These are phyloP conservation scores for Scaptomyza flava DNA, from an alignment of 2,888 invertebrate genomes.

Conservation along the genomic window DNA sequence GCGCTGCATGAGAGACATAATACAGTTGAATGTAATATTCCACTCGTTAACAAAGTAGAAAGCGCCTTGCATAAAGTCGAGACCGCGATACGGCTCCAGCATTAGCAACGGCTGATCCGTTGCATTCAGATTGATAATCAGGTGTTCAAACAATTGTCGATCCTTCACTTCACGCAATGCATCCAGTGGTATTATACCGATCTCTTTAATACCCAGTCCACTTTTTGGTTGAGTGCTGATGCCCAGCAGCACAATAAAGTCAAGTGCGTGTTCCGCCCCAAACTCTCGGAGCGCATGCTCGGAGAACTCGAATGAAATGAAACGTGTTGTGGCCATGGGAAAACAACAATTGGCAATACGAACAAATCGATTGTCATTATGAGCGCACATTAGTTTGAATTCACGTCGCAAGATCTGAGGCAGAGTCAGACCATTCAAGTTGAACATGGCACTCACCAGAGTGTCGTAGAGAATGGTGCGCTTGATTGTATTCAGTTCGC, in stretches of 20 bases:
- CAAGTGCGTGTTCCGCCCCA: slow-evolving; percentile 19
- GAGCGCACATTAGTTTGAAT: slow-evolving; percentile 48
- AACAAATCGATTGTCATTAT: slow-evolving; percentile 23
- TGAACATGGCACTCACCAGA: slow-evolving; percentile 33
- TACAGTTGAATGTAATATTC: slow-evolving; percentile 21
- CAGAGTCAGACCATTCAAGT: slow-evolving; percentile 35
- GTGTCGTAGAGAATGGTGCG: slow-evolving; percentile 27
- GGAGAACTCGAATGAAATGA: slow-evolving; percentile 51
- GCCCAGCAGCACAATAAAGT: slow-evolving; percentile 51
- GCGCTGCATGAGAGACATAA: slow-evolving; percentile 37
- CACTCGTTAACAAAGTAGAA: slow-evolving; percentile 36
- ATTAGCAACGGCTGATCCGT: slow-evolving; percentile 23
- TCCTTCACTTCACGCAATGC: slow-evolving; percentile 11
- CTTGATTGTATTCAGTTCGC: not conserved
- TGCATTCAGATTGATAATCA: slow-evolving; percentile 47
- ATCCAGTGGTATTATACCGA: slow-evolving; percentile 44
- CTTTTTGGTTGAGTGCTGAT: slow-evolving; percentile 17
- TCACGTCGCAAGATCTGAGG: slow-evolving; percentile 52
- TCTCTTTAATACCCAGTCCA: slow-evolving; percentile 31
- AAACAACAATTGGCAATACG: slow-evolving; percentile 44
- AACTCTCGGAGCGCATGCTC: slow-evolving; percentile 41
- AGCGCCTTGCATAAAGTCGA: slow-evolving; percentile 57
- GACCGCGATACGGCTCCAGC: slow-evolving; percentile 34
- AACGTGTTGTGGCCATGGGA: slow-evolving; percentile 49
- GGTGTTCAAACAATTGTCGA: slow-evolving; percentile 47